phyloP scores from a whole-genome alignment of 1,140 invertebrate species.

The Mylabris phalerata region DNA sequence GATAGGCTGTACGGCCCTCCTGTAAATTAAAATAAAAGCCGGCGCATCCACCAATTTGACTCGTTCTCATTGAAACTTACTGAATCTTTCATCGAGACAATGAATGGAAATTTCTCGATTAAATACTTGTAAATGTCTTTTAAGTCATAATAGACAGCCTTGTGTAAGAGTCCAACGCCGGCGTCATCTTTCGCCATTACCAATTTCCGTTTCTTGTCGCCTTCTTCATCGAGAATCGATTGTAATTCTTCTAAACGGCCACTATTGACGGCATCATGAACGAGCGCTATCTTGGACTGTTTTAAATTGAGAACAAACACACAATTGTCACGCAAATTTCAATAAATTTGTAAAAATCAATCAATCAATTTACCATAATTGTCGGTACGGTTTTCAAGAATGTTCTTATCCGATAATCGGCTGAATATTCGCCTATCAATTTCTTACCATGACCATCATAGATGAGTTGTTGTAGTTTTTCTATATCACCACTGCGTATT shows the following conservation, averaged over 20 bases:
- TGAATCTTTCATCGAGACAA: slow-evolving; percentile 67
- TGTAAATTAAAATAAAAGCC: slow-evolving; percentile 29
- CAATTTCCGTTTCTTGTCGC: slow-evolving; percentile 54
- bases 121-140: slow-evolving; percentile 67
- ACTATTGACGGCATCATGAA: slow-evolving; percentile 64
- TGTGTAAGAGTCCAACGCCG: slow-evolving; percentile 71
- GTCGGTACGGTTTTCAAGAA: slow-evolving; percentile 61
- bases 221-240: slow-evolving; percentile 51
- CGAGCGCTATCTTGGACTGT: slow-evolving; percentile 56
- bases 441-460: slow-evolving; percentile 70
- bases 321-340: background rate
- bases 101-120: slow-evolving; percentile 63
- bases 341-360: background rate
- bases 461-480: slow-evolving; percentile 69
- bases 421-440: slow-evolving; percentile 59
- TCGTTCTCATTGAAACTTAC: slow-evolving; percentile 46
- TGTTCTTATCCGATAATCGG: slow-evolving; percentile 56
- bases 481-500: slow-evolving; percentile 63
- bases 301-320: background rate
- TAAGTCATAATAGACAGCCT: slow-evolving; percentile 70
- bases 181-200: slow-evolving; percentile 63
- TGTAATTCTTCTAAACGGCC: slow-evolving; percentile 60
- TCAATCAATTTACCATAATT: slow-evolving; percentile 53
- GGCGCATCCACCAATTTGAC: background rate
- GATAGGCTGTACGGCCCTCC: slow-evolving; percentile 71